These are phyloP conservation scores for Acholoe squamosa DNA, from an alignment of 2,888 invertebrate genomes.

Conservation along the genomic window DNA sequence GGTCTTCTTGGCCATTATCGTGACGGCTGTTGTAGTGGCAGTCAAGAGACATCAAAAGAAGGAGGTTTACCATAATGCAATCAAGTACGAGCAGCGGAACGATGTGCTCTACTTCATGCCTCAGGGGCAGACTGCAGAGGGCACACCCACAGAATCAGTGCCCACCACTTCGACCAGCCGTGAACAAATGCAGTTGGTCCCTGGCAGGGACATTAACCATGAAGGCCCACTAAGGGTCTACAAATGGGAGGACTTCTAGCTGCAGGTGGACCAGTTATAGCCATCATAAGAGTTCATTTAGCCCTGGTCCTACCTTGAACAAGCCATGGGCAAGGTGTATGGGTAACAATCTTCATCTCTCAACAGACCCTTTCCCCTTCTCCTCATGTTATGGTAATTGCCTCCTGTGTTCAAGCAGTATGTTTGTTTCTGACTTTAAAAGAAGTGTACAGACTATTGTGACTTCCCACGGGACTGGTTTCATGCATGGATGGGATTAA, in stretches of 20 bases:
- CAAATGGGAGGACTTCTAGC: constrained; percentile 73
- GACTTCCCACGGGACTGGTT: not conserved
- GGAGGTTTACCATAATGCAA: constrained; percentile 64
- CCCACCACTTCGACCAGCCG: constrained; percentile 50
- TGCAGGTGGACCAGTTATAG: not conserved
- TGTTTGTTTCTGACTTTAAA: too few species aligned
- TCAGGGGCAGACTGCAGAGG: constrained; percentile 38
- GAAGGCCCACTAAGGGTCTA: constrained; percentile 72
- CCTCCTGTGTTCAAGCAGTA: not conserved
- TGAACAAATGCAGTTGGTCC: constrained; percentile 69
- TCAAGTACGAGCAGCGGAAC: constrained; percentile 64
- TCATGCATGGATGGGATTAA: not conserved
- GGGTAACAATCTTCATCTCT: too few species aligned
- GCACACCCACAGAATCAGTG: not conserved
- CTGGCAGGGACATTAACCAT: constrained; percentile 72
- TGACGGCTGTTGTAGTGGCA: constrained; percentile 53
- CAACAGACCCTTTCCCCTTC: too few species aligned
- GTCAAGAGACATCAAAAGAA: constrained; percentile 57
- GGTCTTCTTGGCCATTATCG: constrained; percentile 60
- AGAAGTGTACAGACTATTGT: constrained; percentile 11
- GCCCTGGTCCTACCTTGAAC: too few species aligned
- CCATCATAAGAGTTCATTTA: too few species aligned
- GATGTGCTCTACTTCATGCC: constrained; percentile 67
- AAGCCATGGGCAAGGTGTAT: too few species aligned
- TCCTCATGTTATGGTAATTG: not conserved